These are phyloP conservation scores for Nematolebias whitei DNA, from an alignment of 2,113 vertebrate genomes.

Conservation along the genomic window DNA sequence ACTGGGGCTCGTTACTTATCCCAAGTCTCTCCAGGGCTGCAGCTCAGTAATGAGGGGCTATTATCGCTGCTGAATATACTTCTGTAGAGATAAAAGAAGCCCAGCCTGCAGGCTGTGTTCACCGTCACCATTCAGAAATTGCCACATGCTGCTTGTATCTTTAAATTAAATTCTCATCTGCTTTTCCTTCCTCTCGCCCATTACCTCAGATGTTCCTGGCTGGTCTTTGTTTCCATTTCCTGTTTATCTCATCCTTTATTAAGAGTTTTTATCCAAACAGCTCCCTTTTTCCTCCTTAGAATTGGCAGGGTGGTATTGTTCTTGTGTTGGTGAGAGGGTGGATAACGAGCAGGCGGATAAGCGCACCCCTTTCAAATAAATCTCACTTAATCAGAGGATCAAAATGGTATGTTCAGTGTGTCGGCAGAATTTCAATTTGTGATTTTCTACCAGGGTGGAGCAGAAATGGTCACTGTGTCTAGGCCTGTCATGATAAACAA, in stretches of 20 bases:
- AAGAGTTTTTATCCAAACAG: constrained; percentile 16
- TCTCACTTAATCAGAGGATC: constrained; percentile 52
- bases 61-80: constrained; percentile 56
- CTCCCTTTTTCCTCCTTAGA: constrained; percentile 1
- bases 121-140: constrained; percentile 49
- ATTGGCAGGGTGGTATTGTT: constrained; percentile 36
- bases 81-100: constrained; percentile 51
- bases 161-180: constrained; percentile 52
- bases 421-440: constrained; percentile 32
- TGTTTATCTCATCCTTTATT: constrained; percentile 23
- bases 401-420: constrained; percentile 57
- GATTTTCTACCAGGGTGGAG: constrained; percentile 47
- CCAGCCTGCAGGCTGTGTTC: constrained; percentile 31
- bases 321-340: constrained; percentile 22
- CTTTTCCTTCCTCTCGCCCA: constrained; percentile 23
- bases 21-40: constrained; percentile 30
- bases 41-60: constrained; percentile 64
- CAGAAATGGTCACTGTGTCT: no score
- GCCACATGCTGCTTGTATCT: constrained; percentile 33
- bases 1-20: constrained; percentile 28
- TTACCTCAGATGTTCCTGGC: constrained; percentile 49
- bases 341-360: constrained; percentile 53
- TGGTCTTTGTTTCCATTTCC: constrained; percentile 12
- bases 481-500: no score
- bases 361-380: constrained; percentile 29